Conservation (phyloP, 2,113 vertebrate species). For the Megalops atlanticus region DNA sequence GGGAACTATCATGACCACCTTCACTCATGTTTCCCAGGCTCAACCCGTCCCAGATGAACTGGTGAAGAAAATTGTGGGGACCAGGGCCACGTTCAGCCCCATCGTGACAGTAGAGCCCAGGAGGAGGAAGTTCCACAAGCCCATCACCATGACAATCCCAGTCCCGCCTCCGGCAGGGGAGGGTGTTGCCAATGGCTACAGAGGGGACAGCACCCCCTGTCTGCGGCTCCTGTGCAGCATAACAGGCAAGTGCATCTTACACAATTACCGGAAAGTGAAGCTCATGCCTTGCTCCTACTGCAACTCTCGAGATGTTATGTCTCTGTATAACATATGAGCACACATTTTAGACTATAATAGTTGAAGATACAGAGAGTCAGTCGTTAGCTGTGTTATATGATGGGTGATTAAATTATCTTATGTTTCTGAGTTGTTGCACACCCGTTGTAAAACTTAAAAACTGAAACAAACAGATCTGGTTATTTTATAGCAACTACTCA, state of each 20-base stretch:
- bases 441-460: too few relatives aligned
- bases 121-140: slow-evolving; percentile 97
- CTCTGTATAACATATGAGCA: too few relatives aligned
- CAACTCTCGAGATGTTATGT: background rate
- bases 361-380: too few relatives aligned
- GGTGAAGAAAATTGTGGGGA: slow-evolving; percentile 93
- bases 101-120: slow-evolving; percentile 98
- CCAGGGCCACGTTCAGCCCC: slow-evolving; percentile 95
- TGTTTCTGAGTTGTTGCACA: too few relatives aligned
- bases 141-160: slow-evolving; percentile 98
- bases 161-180: slow-evolving; percentile 91
- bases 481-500: too few relatives aligned
- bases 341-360: too few relatives aligned
- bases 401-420: too few relatives aligned
- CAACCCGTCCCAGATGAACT: slow-evolving; percentile 93
- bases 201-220: slow-evolving; percentile 87
- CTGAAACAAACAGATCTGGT: too few relatives aligned
- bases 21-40: slow-evolving; percentile 68
- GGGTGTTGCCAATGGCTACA: slow-evolving; percentile 83
- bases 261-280: background rate
- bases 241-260: slow-evolving; percentile 77
- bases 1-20: too few relatives aligned
- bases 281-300: background rate
- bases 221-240: slow-evolving; percentile 96
- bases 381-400: too few relatives aligned